These are phyloP conservation scores for Delphinus delphis DNA, from an alignment of 2,113 vertebrate genomes.

Conservation along the genomic window DNA sequence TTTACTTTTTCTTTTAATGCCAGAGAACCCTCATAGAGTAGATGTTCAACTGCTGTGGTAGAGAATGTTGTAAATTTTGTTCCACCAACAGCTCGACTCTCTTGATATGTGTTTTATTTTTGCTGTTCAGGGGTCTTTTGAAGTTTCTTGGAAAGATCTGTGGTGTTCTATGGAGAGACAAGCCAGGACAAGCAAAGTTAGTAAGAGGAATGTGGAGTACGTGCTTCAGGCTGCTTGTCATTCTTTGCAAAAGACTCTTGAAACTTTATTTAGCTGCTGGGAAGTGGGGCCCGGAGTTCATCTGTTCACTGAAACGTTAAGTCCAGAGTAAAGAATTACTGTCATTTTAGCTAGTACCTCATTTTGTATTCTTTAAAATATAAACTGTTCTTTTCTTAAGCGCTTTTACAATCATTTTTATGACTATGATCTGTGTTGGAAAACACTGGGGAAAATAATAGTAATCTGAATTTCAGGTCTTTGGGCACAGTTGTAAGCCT, in stretches of 20 bases:
- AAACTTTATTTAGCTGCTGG: background rate
- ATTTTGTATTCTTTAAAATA: background rate
- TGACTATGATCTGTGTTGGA: background rate
- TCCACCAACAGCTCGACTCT: background rate
- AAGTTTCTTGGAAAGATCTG: background rate
- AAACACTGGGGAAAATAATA: background rate
- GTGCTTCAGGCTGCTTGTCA: background rate
- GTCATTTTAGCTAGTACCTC: background rate
- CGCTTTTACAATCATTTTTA: background rate
- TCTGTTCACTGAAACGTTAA: background rate
- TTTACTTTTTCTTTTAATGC: background rate
- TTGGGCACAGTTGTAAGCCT: background rate
- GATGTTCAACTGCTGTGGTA: background rate
- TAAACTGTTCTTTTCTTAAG: background rate
- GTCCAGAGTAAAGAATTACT: background rate
- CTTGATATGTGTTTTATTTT: conserved; percentile 18
- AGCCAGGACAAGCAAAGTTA: background rate
- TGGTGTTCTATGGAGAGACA: background rate
- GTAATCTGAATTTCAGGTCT: conserved; percentile 4
- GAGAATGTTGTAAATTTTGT: conserved; percentile 7
- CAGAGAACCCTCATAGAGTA: background rate
- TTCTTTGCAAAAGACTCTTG: background rate
- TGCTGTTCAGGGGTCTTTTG: background rate
- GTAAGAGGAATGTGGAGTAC: background rate
- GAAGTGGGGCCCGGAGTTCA: background rate